Evolutionary conservation across 2,797 vertebrate species (phyloP).

Genomic region (Parauchenoglanis ngamensis): DNA sequence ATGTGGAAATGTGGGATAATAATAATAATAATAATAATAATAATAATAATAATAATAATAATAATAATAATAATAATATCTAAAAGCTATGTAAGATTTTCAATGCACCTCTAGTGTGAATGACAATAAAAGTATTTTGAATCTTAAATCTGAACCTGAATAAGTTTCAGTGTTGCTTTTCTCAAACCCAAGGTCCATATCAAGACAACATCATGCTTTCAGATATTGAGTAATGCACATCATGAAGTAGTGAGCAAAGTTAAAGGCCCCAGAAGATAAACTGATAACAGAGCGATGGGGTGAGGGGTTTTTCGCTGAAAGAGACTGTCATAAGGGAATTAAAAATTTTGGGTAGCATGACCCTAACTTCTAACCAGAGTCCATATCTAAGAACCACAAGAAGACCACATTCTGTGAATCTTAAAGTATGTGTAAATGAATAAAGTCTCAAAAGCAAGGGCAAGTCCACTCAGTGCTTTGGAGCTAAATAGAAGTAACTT

Average conservation of each 20-base stretch:
- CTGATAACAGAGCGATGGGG: neutral
- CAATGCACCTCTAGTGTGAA: neutral
- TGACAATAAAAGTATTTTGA: neutral
- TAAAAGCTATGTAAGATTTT: neutral
- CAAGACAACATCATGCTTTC: neutral
- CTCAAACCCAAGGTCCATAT: neutral
- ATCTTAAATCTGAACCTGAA: neutral
- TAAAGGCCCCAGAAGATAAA: neutral
- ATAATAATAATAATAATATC: neutral
- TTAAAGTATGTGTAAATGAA: neutral
- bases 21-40: neutral
- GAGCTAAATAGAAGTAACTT: neutral
- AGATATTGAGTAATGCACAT: neutral
- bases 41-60: neutral
- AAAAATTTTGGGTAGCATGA: neutral
- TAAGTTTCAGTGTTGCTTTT: neutral
- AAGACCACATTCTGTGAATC: neutral
- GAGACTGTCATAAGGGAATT: neutral
- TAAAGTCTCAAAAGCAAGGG: neutral
- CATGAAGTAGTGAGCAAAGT: neutral
- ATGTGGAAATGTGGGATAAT: neutral
- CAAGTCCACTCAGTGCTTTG: neutral
- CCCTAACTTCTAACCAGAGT: no score
- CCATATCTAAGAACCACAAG: neutral
- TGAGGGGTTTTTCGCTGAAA: neutral